Conservation (phyloP, 2,797 vertebrate genomes). For the Coreius guichenoti region DNA sequence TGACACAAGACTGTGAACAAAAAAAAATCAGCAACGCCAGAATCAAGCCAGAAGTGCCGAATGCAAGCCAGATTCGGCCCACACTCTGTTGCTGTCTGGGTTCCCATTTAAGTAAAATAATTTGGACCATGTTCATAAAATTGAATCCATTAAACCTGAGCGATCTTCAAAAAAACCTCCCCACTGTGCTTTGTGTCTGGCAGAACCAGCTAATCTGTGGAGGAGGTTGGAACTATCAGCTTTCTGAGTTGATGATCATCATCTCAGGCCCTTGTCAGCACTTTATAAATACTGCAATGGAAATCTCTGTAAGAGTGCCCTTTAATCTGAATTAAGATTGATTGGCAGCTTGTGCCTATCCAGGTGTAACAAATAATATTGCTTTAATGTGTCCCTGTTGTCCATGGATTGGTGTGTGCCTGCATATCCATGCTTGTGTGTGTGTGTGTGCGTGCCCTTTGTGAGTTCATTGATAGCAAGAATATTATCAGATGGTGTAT, state of each 20-base stretch:
- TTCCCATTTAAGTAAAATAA: no score
- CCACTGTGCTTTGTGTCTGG: not conserved
- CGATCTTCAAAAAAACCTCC: not conserved
- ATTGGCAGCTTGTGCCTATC: slow-evolving; percentile 17
- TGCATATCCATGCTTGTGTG: not conserved
- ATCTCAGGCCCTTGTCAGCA: slow-evolving; percentile 5
- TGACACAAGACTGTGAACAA: no score
- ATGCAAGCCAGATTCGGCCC: no score
- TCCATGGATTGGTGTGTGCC: not conserved
- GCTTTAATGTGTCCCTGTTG: slow-evolving; percentile 29
- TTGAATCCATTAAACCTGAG: not conserved
- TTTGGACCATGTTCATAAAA: not conserved
- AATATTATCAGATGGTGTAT: slow-evolving; percentile 17
- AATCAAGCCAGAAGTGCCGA: no score
- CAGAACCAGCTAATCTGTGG: not conserved
- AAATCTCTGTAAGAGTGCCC: slow-evolving; percentile 7
- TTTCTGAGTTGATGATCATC: not conserved
- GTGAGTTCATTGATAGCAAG: slow-evolving; percentile 21
- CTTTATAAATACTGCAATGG: slow-evolving; percentile 3
- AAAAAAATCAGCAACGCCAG: no score
- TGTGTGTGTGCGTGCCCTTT: slow-evolving; percentile 1
- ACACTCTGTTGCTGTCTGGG: no score
- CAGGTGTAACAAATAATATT: slow-evolving; percentile 37
- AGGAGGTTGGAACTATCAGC: not conserved
- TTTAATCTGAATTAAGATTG: slow-evolving; percentile 40